A percentile compares a stretch with the other conserved stretches of the same genome.
phyloP scores from a whole-genome alignment of 2,888 invertebrate genomes.

The Cosmia trapezina region DNA sequence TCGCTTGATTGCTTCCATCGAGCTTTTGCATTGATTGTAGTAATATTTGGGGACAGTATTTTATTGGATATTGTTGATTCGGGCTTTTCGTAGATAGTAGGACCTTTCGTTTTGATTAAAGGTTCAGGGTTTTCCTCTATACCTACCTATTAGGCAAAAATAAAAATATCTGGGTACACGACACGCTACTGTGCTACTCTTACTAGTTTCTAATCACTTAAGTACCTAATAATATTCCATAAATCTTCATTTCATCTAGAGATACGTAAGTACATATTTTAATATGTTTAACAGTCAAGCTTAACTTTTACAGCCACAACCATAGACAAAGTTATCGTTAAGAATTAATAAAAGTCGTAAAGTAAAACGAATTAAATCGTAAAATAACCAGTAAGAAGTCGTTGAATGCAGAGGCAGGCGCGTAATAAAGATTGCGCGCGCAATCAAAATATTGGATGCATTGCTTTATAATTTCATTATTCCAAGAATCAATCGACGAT shows the following conservation, averaged over 20 bases:
- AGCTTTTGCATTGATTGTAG: constrained; percentile 66
- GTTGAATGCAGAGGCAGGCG: constrained; percentile 50
- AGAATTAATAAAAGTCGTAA: constrained; percentile 59
- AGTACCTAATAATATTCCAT: not conserved
- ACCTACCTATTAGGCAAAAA: not conserved
- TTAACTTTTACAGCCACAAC: constrained; percentile 35
- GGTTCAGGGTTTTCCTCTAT: not conserved
- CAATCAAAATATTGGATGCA: constrained; percentile 75
- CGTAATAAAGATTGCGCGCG: constrained; percentile 64
- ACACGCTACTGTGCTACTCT: not conserved
- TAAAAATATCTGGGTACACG: not conserved
- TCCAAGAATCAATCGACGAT: constrained; percentile 81
- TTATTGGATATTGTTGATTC: constrained; percentile 50
- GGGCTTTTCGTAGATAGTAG: not conserved
- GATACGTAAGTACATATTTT: not conserved
- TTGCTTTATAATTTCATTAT: constrained; percentile 79
- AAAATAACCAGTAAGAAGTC: constrained; percentile 52
- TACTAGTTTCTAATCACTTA: no score
- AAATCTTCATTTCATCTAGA: constrained; percentile 12
- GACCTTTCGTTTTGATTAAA: not conserved
- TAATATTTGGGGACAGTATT: constrained; percentile 57
- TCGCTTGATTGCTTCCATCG: constrained; percentile 72
- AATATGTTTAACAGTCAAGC: constrained; percentile 21
- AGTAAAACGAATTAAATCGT: constrained; percentile 53
- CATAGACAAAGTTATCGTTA: constrained; percentile 57